These are phyloP conservation scores for Loripinus fragilis DNA, from an alignment of 2,888 invertebrate species.

Conservation along the genomic window DNA sequence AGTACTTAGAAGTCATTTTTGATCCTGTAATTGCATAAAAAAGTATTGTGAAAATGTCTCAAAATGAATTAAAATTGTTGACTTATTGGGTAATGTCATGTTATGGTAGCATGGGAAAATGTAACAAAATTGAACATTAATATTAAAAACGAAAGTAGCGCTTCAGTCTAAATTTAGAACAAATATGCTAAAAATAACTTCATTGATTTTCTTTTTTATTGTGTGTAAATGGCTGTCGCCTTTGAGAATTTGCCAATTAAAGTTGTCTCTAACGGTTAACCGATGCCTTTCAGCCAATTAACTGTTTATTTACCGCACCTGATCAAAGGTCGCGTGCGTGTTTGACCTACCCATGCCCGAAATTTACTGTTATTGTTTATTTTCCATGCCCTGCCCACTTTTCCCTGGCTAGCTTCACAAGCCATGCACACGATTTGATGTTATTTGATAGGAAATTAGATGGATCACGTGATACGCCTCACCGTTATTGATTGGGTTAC, in stretches of 20 bases:
- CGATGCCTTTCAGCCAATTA: not conserved
- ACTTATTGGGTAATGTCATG: too few relatives aligned
- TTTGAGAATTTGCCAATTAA: constrained; percentile 2
- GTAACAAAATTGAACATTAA: too few relatives aligned
- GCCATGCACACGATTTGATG: constrained; percentile 61
- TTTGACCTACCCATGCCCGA: constrained; percentile 63
- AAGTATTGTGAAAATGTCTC: too few relatives aligned
- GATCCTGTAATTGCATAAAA: too few relatives aligned
- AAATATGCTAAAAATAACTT: not conserved
- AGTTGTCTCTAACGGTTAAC: not conserved
- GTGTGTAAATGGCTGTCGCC: not conserved
- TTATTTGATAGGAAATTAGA: constrained; percentile 68
- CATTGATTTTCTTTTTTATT: not conserved
- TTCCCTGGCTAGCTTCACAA: constrained; percentile 40
- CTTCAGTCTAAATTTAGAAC: not conserved
- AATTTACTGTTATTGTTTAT: constrained; percentile 36
- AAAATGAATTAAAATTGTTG: too few relatives aligned
- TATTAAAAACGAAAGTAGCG: too few relatives aligned
- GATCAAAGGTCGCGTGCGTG: not conserved
- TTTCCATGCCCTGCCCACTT: constrained; percentile 65
- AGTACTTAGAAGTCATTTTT: too few relatives aligned
- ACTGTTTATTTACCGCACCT: not conserved
- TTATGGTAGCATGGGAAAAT: too few relatives aligned
- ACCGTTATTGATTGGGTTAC: constrained; percentile 58
- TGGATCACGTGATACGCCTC: constrained; percentile 59